A percentile compares a stretch with the other conserved stretches of the same genome.
Evolutionary conservation across 1,140 invertebrate species (phyloP).

Genomic region (Eufriesea mexicana): DNA sequence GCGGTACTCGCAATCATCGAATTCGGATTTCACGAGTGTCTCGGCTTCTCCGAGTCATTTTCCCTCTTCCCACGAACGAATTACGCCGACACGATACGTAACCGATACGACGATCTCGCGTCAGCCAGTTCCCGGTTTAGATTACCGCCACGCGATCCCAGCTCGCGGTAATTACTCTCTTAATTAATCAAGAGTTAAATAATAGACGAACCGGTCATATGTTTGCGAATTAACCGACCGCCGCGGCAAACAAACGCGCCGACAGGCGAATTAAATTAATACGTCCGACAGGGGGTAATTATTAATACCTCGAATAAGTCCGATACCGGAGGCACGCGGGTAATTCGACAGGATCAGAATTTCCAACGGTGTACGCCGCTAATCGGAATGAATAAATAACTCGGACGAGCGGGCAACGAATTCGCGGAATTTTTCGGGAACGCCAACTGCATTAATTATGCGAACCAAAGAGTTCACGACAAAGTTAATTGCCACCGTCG

Average conservation of each 20-base stretch:
- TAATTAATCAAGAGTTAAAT: slow-evolving; percentile 36
- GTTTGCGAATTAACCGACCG: slow-evolving; percentile 14
- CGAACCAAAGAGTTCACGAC: background rate
- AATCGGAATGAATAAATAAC: background rate
- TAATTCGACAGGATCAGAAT: background rate
- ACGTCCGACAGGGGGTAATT: background rate
- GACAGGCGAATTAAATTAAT: slow-evolving; percentile 31
- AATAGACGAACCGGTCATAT: slow-evolving; percentile 13
- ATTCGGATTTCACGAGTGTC: no score
- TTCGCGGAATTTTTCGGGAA: background rate
- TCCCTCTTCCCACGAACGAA: background rate
- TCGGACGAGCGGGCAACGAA: no score
- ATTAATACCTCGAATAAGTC: slow-evolving; percentile 12
- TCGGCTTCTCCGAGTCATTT: background rate
- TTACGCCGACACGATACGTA: background rate
- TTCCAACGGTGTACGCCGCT: background rate
- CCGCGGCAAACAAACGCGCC: slow-evolving; percentile 17
- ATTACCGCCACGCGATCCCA: background rate
- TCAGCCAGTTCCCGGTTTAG: background rate
- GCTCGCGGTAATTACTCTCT: background rate
- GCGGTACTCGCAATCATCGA: no score
- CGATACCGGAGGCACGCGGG: background rate
- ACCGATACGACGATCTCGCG: background rate
- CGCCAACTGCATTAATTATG: background rate
- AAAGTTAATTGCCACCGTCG: background rate